phyloP scores from a whole-genome alignment of 2,888 invertebrate genomes.

The Pyralis farinalis region DNA sequence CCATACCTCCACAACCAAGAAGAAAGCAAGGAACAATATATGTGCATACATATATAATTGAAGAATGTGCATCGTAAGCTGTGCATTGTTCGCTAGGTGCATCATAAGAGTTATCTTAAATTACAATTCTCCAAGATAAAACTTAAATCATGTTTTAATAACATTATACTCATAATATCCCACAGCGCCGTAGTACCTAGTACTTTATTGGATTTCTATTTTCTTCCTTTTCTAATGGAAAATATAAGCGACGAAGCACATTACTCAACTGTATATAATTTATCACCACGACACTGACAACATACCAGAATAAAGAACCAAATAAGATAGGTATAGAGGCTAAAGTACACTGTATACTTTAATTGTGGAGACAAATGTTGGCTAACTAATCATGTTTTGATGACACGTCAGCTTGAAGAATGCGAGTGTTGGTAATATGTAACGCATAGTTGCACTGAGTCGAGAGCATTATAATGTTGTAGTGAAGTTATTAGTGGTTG shows the following conservation, averaged over 20 bases:
- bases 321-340: constrained; percentile 18
- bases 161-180: not conserved
- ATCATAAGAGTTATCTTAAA: no score
- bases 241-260: constrained; percentile 9
- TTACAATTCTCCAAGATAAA: no score
- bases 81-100: no score
- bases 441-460: constrained; percentile 63
- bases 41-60: no score
- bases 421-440: constrained; percentile 39
- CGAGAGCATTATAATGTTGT: constrained; percentile 64
- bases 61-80: no score
- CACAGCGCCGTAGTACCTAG: not conserved
- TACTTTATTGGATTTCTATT: not conserved
- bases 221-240: constrained; percentile 2
- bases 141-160: not conserved
- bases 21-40: no score
- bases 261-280: constrained; percentile 16
- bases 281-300: constrained; percentile 11
- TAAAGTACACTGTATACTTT: constrained; percentile 19
- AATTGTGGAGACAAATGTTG: constrained; percentile 43
- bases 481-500: constrained; percentile 76
- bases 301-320: constrained; percentile 12
- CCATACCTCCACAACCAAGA: no score
- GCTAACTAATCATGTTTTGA: constrained; percentile 62
- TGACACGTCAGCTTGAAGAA: constrained; percentile 35